phyloP scores from a whole-genome alignment of 1,140 invertebrate species.

The Sitophilus oryzae region DNA sequence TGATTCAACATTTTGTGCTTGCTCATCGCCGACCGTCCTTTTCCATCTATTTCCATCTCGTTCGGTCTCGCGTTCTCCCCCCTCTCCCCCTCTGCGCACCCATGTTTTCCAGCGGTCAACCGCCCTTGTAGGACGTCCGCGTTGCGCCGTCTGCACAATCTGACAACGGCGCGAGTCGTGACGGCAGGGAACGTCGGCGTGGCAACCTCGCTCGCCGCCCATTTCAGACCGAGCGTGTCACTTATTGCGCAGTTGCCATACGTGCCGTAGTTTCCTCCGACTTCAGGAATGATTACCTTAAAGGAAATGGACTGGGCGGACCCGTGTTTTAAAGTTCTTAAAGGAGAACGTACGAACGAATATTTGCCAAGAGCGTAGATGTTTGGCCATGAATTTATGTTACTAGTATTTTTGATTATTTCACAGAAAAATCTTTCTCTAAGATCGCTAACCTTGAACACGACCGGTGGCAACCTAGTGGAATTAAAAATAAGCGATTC shows the following conservation, averaged over 20 bases:
- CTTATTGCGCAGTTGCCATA: slow-evolving; percentile 13
- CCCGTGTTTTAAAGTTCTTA: background rate
- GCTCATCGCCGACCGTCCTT: slow-evolving; percentile 16
- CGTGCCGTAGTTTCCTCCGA: background rate
- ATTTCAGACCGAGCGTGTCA: slow-evolving; percentile 1
- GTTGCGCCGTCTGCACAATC: background rate
- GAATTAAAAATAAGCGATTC: too few relatives aligned
- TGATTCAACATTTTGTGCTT: slow-evolving; percentile 22
- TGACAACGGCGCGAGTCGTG: slow-evolving; percentile 9
- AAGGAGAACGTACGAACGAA: background rate
- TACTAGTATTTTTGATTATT: background rate
- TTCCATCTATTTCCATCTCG: background rate
- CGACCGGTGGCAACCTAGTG: too few relatives aligned
- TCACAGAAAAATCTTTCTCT: slow-evolving; percentile 1
- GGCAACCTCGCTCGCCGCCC: slow-evolving; percentile 13
- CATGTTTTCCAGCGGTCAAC: slow-evolving; percentile 12
- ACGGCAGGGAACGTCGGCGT: background rate
- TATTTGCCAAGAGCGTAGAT: background rate
- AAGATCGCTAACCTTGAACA: too few relatives aligned
- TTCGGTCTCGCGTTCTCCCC: background rate
- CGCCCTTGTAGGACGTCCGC: slow-evolving; percentile 23
- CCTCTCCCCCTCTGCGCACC: slow-evolving; percentile 3
- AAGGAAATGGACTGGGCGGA: slow-evolving; percentile 1
- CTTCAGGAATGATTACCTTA: background rate
- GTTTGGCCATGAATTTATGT: slow-evolving; percentile 9